Evolutionary conservation across 1,140 invertebrate genomes (phyloP).

Genomic region (Hesperophylax magnus): DNA sequence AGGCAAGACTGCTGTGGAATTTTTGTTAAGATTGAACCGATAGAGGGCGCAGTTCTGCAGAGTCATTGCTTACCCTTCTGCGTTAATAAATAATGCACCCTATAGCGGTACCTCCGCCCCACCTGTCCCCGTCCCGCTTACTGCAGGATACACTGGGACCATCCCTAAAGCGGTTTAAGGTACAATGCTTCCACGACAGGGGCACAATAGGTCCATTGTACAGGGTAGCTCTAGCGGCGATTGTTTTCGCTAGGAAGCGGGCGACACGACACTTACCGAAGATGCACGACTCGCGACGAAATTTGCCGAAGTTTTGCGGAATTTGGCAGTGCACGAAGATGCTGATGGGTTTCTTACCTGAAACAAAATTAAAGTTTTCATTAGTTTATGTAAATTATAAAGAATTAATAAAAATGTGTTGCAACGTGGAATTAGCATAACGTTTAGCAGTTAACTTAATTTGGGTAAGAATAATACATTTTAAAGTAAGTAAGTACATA

Average conservation of each 20-base stretch:
- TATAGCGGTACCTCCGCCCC: background rate
- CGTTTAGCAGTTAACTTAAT: no score
- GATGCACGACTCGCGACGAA: slow-evolving; percentile 10
- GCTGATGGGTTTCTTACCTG: slow-evolving; percentile 18
- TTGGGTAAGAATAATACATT: no score
- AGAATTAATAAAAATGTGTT: no score
- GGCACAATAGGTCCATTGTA: slow-evolving; percentile 25
- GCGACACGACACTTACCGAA: slow-evolving; percentile 30
- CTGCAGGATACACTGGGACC: background rate
- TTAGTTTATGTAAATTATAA: background rate
- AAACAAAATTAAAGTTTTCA: slow-evolving; percentile 9
- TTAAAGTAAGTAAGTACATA: no score
- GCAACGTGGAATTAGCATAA: no score
- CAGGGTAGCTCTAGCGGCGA: slow-evolving; percentile 1
- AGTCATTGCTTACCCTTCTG: no score
- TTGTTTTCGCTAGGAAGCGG: slow-evolving; percentile 15
- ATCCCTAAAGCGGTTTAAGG: slow-evolving; percentile 33
- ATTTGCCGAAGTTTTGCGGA: background rate
- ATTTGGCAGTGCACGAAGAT: background rate
- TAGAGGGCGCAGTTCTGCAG: no score
- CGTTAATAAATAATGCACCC: no score
- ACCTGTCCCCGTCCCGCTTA: background rate
- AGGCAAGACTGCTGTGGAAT: no score
- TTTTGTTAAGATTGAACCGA: no score
- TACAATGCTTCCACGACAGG: slow-evolving; percentile 22